phyloP scores from a whole-genome alignment of 2,797 vertebrate genomes.

The Pempheris klunzingeri region DNA sequence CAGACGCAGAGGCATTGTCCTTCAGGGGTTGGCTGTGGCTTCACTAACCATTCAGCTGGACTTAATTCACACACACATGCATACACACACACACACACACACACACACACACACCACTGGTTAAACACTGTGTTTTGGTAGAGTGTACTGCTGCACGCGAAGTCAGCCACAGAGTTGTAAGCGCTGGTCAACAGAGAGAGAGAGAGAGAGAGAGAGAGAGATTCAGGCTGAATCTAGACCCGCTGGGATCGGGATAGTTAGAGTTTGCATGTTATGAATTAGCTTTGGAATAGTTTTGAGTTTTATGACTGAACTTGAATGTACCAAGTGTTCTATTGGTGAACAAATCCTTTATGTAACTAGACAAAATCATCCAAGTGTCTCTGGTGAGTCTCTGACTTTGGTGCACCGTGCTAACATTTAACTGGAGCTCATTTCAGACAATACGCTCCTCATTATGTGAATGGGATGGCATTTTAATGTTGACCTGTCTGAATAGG shows the following conservation, averaged over 20 bases:
- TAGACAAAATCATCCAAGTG: slow-evolving; percentile 1
- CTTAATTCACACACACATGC: slow-evolving; percentile 37
- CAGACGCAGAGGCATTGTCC: slow-evolving; percentile 42
- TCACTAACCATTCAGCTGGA: slow-evolving; percentile 45
- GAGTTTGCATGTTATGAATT: slow-evolving; percentile 2
- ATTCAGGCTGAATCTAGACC: slow-evolving; percentile 2
- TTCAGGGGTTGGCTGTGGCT: slow-evolving; percentile 46
- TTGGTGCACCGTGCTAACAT: neutral
- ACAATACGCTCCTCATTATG: no score
- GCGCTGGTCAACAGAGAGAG: slow-evolving; percentile 1
- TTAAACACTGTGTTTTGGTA: slow-evolving; percentile 42
- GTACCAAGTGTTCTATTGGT: neutral
- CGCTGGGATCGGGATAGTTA: neutral
- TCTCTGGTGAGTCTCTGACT: neutral
- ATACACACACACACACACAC: slow-evolving; percentile 17
- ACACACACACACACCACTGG: slow-evolving; percentile 18
- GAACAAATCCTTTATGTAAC: neutral
- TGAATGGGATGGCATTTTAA: no score
- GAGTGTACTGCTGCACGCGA: slow-evolving; percentile 40
- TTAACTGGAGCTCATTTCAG: no score
- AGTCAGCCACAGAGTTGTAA: slow-evolving; percentile 13
- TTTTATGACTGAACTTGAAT: slow-evolving; percentile 14
- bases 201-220: neutral
- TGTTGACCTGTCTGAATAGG: no score
- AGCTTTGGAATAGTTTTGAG: neutral